These are phyloP conservation scores for Gasterosteus aculeatus DNA, from an alignment of 2,113 vertebrate species.

Conservation along the genomic window DNA sequence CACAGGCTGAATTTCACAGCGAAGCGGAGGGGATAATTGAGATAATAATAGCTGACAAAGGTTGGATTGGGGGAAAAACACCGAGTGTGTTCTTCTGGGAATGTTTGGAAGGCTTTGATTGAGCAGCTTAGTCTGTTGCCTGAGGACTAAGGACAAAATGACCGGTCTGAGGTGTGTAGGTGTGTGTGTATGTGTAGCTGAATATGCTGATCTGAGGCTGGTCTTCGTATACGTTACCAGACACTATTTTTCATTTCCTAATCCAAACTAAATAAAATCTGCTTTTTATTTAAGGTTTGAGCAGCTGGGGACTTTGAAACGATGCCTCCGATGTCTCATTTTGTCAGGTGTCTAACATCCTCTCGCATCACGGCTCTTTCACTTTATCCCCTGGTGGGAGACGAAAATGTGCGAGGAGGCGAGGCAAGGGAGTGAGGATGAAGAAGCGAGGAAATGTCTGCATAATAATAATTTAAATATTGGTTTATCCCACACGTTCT, in stretches of 20 bases:
- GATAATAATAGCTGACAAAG: conserved; percentile 40
- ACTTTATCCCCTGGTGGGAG: background rate
- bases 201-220: background rate
- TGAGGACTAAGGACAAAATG: conserved; percentile 8
- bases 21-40: conserved; percentile 44
- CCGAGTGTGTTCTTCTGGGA: conserved; percentile 9
- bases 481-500: conserved; percentile 5
- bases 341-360: too few species aligned
- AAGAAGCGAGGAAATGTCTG: background rate
- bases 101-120: conserved; percentile 37
- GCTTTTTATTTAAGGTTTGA: conserved; percentile 17
- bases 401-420: background rate
- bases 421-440: background rate
- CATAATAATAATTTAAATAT: background rate
- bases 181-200: background rate
- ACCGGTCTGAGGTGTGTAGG: background rate
- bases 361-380: too few species aligned
- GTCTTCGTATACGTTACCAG: background rate
- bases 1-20: conserved; percentile 11
- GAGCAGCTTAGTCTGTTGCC: background rate
- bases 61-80: conserved; percentile 37
- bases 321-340: background rate
- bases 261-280: background rate
- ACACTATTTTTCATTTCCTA: background rate
- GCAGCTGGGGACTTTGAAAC: background rate